A percentile compares a stretch with the other conserved stretches of the same genome.
Conservation (phyloP, 2,113 vertebrate genomes). For the Corynorhinus townsendii region DNA sequence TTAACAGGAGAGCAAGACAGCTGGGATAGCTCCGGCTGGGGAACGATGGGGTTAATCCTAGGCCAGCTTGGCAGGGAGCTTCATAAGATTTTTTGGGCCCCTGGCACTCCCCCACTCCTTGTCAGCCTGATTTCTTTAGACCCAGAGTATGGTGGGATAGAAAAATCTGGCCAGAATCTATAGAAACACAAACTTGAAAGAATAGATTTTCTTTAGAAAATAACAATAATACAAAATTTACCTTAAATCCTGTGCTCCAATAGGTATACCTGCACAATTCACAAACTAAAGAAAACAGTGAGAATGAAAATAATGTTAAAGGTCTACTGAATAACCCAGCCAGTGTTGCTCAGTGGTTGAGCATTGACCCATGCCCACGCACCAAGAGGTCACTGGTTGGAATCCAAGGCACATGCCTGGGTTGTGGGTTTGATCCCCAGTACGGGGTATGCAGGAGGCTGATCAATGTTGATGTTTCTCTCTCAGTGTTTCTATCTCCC, state of each 20-base stretch:
- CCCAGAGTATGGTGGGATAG: neutral
- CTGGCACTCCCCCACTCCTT: neutral
- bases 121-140: neutral
- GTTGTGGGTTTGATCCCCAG: no score
- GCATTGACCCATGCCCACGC: no score
- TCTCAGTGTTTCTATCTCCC: no score
- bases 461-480: no score
- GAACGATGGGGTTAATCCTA: conserved; percentile 49
- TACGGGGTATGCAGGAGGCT: no score
- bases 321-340: neutral
- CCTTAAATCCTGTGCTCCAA: neutral
- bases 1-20: conserved; percentile 58
- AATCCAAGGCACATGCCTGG: no score
- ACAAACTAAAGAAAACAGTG: neutral
- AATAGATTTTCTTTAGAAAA: neutral
- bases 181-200: neutral
- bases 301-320: neutral
- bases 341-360: no score
- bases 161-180: neutral
- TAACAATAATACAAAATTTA: neutral
- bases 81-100: neutral
- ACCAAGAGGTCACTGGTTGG: no score
- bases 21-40: conserved; percentile 36
- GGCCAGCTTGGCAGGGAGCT: conserved; percentile 51
- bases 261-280: neutral